phyloP scores from a whole-genome alignment of 2,888 invertebrate species.

The Phaedon cochleariae region DNA sequence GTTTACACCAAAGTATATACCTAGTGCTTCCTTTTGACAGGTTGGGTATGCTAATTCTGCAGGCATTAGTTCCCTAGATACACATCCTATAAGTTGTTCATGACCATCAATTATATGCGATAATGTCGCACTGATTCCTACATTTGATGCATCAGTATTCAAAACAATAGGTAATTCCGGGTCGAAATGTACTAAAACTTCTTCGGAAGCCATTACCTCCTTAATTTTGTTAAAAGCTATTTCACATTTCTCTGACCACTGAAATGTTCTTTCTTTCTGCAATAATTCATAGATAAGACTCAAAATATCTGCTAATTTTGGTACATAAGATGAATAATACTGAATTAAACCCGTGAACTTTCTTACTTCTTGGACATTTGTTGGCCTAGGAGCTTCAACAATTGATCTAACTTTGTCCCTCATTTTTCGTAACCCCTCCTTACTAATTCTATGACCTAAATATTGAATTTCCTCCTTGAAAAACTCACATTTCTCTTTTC shows the following conservation, averaged over 20 bases:
- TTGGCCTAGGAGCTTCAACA: slow-evolving; percentile 22
- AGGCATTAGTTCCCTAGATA: slow-evolving; percentile 19
- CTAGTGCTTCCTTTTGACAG: slow-evolving; percentile 11
- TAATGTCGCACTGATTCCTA: slow-evolving; percentile 21
- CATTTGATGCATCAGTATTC: slow-evolving; percentile 15
- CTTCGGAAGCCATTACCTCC: slow-evolving; percentile 16
- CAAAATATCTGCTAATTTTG: slow-evolving; percentile 18
- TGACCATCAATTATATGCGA: slow-evolving; percentile 5
- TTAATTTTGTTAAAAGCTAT: slow-evolving; percentile 26
- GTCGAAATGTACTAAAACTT: slow-evolving; percentile 25
- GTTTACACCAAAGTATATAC: slow-evolving; percentile 6
- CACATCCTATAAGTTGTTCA: slow-evolving; percentile 17
- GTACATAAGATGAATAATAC: slow-evolving; percentile 33
- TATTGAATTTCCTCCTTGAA: slow-evolving; percentile 48
- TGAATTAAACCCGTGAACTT: slow-evolving; percentile 23
- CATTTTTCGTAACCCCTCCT: slow-evolving; percentile 29
- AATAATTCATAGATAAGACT: slow-evolving; percentile 27
- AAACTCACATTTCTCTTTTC: slow-evolving; percentile 51
- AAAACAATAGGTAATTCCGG: slow-evolving; percentile 23
- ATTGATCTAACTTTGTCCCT: slow-evolving; percentile 36
- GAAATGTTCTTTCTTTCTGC: slow-evolving; percentile 18
- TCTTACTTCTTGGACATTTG: slow-evolving; percentile 24
- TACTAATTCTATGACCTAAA: slow-evolving; percentile 43
- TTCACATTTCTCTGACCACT: slow-evolving; percentile 28
- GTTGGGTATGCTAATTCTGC: slow-evolving; percentile 18